A percentile compares a stretch with the other conserved stretches of the same genome.
These are phyloP conservation scores for Rhineura floridana DNA, from an alignment of 2,113 vertebrate species.

Conservation along the genomic window DNA sequence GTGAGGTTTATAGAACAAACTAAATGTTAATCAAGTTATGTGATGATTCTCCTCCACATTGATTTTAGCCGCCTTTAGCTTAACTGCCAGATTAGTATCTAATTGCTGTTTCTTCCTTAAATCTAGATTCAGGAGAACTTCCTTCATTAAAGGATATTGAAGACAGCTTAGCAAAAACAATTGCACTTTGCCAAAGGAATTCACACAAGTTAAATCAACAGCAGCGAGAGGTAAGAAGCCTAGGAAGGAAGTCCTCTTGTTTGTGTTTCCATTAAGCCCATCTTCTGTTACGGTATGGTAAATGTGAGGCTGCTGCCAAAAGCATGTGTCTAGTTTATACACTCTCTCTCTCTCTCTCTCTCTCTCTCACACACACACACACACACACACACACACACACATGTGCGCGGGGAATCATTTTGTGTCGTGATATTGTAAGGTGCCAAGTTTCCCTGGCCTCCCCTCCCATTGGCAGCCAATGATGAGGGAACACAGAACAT, in stretches of 20 bases:
- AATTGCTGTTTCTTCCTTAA: not conserved
- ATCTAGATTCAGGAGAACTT: slow-evolving; percentile 56
- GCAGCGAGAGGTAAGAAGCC: slow-evolving; percentile 86
- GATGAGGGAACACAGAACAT: not conserved
- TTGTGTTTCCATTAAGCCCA: slow-evolving; percentile 3
- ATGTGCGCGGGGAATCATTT: too few relatives aligned
- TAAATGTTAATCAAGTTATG: not conserved
- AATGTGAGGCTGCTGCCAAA: not conserved
- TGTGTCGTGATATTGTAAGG: not conserved
- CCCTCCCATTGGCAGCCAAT: not conserved
- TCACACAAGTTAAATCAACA: slow-evolving; percentile 87
- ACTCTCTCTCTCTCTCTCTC: not conserved
- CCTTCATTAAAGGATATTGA: slow-evolving; percentile 76
- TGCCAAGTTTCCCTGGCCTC: not conserved
- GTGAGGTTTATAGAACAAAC: not conserved
- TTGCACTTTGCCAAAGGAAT: slow-evolving; percentile 88
- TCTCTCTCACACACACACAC: not conserved
- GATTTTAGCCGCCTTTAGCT: not conserved
- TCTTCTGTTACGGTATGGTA: not conserved
- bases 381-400: too few relatives aligned
- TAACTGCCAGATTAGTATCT: not conserved
- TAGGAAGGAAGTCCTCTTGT: slow-evolving; percentile 34
- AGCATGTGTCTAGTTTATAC: not conserved
- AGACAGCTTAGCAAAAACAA: slow-evolving; percentile 81
- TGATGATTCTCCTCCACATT: not conserved